Evolutionary conservation across 2,888 invertebrate species (phyloP), one percentile per base, ranked within the genome.

Genomic region (Zygaena filipendulae): DNA sequence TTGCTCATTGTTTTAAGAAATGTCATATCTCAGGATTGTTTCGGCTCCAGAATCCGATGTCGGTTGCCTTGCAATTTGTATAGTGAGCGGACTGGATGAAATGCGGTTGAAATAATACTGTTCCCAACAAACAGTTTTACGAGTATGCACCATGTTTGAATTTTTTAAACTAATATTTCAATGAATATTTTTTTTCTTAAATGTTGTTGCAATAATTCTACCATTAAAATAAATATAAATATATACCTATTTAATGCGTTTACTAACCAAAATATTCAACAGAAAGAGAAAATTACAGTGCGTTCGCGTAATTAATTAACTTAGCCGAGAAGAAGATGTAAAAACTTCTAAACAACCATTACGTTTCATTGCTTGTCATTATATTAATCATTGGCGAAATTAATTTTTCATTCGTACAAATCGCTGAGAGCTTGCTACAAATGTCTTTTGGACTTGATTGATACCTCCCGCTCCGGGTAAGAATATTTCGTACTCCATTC

Each of bases 391-490:
- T 74, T 63, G 67, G 67, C 68, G 58, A 74, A 74, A 77, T 75
- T 72, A 74, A 79, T 79, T 75, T 77, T 75, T 75, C 79, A 75
- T 75, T 75, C 64, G 68, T 62, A 75, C 74, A 71, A 77, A 79
- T 79, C 69, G 59, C 63, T 54, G 60, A 61, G 66, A 63, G 64
- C 61, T 60, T 50, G 56, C 47, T 62, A 60, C 62, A 61, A 69
- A 71, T 69, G 66, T 64, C 62, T 70, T 66, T 59, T 52, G 52
- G 49, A 49, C 56, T 61, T 71, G 70, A 71, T 71, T 63, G 67
- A 77, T 74, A 60, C 49, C 49, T 52, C 28, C 38, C 48, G 47
- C 48, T 56, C 51, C 40, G 38, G 53, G 53, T 59, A 59, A 58
- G 52, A 56, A 51, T 57, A 16, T 55, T 48, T 40, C 43, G 40